Conservation (phyloP, 2,888 invertebrate species). For the Horisme vitalbata region DNA sequence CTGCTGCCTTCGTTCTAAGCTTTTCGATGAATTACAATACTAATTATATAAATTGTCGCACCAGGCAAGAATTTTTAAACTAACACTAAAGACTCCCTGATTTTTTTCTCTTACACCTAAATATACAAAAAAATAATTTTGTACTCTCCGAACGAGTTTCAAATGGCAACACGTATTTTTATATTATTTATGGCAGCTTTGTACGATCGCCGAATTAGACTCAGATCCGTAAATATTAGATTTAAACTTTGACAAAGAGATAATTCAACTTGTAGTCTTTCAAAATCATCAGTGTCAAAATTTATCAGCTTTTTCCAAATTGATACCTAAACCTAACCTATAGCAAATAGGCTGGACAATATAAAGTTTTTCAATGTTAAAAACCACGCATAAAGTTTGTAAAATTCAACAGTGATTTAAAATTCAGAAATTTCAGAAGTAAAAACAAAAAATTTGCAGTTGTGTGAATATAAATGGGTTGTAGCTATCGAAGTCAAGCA, state of each 20-base stretch:
- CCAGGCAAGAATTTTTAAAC: slow-evolving; percentile 76
- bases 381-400: slow-evolving; percentile 22
- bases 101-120: slow-evolving; percentile 78
- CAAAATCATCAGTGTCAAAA: slow-evolving; percentile 20
- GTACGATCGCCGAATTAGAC: slow-evolving; percentile 57
- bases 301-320: slow-evolving; percentile 11
- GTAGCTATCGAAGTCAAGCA: slow-evolving; percentile 31
- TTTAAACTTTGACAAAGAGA: slow-evolving; percentile 31
- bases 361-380: slow-evolving; percentile 15
- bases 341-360: slow-evolving; percentile 19
- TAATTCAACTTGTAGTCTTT: slow-evolving; percentile 21
- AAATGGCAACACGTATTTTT: slow-evolving; percentile 71
- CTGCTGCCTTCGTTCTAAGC: slow-evolving; percentile 40
- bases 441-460: slow-evolving; percentile 11
- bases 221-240: slow-evolving; percentile 16
- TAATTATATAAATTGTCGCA: slow-evolving; percentile 61
- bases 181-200: slow-evolving; percentile 69
- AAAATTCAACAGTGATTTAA: slow-evolving; percentile 22
- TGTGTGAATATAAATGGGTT: slow-evolving; percentile 9
- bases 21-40: slow-evolving; percentile 47
- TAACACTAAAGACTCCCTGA: slow-evolving; percentile 79
- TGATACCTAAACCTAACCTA: slow-evolving; percentile 10
- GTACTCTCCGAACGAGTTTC: slow-evolving; percentile 79
- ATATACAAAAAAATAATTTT: slow-evolving; percentile 83
- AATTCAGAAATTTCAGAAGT: slow-evolving; percentile 12